A percentile compares a stretch with the other conserved stretches of the same genome.
These are phyloP conservation scores for Myrmophylax atrothorax DNA, from an alignment of 2,113 vertebrate species.

Conservation along the genomic window DNA sequence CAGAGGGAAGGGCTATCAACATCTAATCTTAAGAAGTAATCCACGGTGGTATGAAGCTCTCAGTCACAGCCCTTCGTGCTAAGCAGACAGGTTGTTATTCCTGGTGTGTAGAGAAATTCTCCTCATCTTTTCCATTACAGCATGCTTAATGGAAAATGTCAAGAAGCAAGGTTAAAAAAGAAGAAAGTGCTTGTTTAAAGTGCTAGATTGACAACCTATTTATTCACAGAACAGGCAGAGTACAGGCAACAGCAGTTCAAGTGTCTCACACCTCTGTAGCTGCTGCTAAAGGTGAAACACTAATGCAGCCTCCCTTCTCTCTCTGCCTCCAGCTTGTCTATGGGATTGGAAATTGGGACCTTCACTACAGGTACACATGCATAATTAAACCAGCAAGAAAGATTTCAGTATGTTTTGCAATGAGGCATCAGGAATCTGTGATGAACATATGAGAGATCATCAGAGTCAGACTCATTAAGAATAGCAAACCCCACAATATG, in stretches of 20 bases:
- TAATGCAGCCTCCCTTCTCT: not conserved
- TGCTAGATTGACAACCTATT: conserved; percentile 49
- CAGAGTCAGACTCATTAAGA: not conserved
- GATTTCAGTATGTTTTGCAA: not conserved
- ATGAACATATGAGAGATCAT: not conserved
- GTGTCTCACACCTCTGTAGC: not conserved
- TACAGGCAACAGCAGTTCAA: not conserved
- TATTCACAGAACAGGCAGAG: conserved; percentile 41
- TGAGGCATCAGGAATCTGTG: not conserved
- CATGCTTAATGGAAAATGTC: conserved; percentile 58
- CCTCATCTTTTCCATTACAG: conserved; percentile 34
- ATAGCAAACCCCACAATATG: not conserved
- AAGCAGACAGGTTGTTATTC: conserved; percentile 41
- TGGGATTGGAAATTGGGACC: not conserved
- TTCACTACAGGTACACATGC: not conserved
- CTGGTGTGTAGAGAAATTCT: not conserved
- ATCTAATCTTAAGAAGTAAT: not conserved
- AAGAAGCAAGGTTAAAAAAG: conserved; percentile 39
- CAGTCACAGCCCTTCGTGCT: not conserved
- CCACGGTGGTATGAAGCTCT: not conserved
- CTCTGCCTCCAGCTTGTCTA: not conserved
- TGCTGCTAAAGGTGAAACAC: not conserved
- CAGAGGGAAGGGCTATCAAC: not conserved
- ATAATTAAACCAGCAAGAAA: conserved; percentile 20
- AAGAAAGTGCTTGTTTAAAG: conserved; percentile 49